These are phyloP conservation scores for Atta texana DNA, from an alignment of 1,140 invertebrate species.

Conservation along the genomic window DNA sequence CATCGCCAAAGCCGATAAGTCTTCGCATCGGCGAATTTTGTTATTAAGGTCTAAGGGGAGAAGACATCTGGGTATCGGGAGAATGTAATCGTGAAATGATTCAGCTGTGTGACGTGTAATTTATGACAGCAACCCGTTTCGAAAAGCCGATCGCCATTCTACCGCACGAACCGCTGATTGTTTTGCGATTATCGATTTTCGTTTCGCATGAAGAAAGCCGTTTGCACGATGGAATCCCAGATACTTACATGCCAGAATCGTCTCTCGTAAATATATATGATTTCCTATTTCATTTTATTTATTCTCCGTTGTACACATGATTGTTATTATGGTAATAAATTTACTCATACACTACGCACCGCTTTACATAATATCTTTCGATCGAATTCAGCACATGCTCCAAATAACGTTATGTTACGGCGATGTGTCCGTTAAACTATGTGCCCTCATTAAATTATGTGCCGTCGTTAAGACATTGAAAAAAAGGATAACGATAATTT, in stretches of 20 bases:
- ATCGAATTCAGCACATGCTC: slow-evolving; percentile 54
- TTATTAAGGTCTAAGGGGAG: slow-evolving; percentile 36
- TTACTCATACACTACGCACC: slow-evolving; percentile 21
- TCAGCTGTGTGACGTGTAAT: not conserved
- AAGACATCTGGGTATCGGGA: slow-evolving; percentile 8
- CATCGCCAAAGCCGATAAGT: slow-evolving; percentile 49
- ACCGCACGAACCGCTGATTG: slow-evolving; percentile 8
- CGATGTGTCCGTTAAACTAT: not conserved
- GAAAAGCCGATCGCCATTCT: not conserved
- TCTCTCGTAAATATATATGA: slow-evolving; percentile 45
- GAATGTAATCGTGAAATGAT: slow-evolving; percentile 44
- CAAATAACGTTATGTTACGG: not conserved
- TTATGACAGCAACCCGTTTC: slow-evolving; percentile 5
- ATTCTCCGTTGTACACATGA: slow-evolving; percentile 13
- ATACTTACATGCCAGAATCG: slow-evolving; percentile 5
- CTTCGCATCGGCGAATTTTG: not conserved
- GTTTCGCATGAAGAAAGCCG: slow-evolving; percentile 1
- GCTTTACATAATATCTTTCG: slow-evolving; percentile 45
- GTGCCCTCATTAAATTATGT: slow-evolving; percentile 46
- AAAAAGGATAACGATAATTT: slow-evolving; percentile 13
- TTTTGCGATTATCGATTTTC: slow-evolving; percentile 55
- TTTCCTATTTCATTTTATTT: slow-evolving; percentile 46
- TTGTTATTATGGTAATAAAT: slow-evolving; percentile 56
- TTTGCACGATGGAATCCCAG: not conserved
- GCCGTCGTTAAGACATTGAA: slow-evolving; percentile 35